Evolutionary conservation across 2,888 invertebrate genomes (phyloP).

Genomic region (Cerceris rybyensis): DNA sequence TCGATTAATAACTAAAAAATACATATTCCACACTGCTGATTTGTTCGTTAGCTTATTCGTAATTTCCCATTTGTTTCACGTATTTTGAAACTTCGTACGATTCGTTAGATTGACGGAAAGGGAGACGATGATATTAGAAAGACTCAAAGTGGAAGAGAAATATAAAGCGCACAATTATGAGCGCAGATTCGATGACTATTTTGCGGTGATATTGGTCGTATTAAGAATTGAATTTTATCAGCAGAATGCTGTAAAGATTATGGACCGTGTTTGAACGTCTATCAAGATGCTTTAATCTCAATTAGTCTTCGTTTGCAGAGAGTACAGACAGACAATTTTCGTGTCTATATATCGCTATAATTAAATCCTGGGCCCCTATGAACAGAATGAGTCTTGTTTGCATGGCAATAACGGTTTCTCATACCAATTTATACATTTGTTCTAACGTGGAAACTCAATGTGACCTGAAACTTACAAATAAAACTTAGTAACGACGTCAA

Average conservation of each 20-base stretch:
- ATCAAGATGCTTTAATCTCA: constrained; percentile 63
- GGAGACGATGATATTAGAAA: constrained; percentile 50
- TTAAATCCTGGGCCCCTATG: constrained; percentile 45
- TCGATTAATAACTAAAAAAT: constrained; percentile 22
- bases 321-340: constrained; percentile 59
- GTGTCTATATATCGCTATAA: constrained; percentile 39
- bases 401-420: constrained; percentile 11
- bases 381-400: constrained; percentile 56
- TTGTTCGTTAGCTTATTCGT: constrained; percentile 37
- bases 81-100: constrained; percentile 1
- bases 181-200: constrained; percentile 23
- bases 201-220: constrained; percentile 15
- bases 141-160: constrained; percentile 56
- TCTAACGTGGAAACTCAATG: constrained; percentile 19
- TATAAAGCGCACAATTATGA: constrained; percentile 14
- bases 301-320: constrained; percentile 59
- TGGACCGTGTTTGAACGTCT: constrained; percentile 37
- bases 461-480: constrained; percentile 29
- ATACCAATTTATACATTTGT: constrained; percentile 14
- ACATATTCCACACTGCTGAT: constrained; percentile 38
- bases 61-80: constrained; percentile 15
- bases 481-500: constrained; percentile 22
- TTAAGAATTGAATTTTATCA: constrained; percentile 51
- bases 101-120: constrained; percentile 32
- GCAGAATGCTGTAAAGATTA: constrained; percentile 64